Evolutionary conservation across 2,113 vertebrate genomes (phyloP), one percentile per base, ranked within the genome.

Genomic region (Craseonycteris thonglongyai): DNA sequence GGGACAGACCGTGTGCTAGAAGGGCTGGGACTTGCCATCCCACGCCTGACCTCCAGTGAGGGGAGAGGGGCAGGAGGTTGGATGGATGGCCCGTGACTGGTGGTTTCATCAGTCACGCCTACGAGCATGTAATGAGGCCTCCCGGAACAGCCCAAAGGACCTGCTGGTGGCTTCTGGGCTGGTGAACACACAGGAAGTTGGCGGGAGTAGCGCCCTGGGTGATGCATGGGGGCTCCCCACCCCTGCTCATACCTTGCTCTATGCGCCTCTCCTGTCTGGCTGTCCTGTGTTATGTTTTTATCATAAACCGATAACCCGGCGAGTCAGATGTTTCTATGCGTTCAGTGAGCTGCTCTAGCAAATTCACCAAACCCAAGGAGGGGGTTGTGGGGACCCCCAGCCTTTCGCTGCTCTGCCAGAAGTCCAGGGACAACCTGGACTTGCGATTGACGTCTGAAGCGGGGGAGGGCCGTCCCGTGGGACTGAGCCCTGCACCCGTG

Each of bases 401-500:
- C 3, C 13, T 10, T 7, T 35, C 33, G 58, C 30, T 33, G 19
- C 19, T 24, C 14, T 38, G 69, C 47, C 40, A 8, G 54, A 47
- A 35, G 54, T 58, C 21, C 24, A 2, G 12, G 40, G 42, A 75
- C 56, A 28, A 21, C 42, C 56, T 21, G 24, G 26, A 0, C 26
- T 49, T 14, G 12, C 5, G 4, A 3, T 4, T 40, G 12, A 18
- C 5, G 0, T 38, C 71, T 40, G 24, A 38, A 5, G 26, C 35
- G 3, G 33, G 58, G 26, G 42, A 24, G 26, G 18, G 3, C 26
- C 22, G 45, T 40, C 45, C 30, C 5, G 18, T 0, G 4, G 86
- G 71, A 49, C 42, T 4, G 45, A 65, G 72, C 24, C 56, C 58
- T 24, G 11, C 10, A 7, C 45, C 58, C 18, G 7, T 51, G 58